These are phyloP conservation scores for Apus apus DNA, from an alignment of 2,113 vertebrate genomes.

Conservation along the genomic window DNA sequence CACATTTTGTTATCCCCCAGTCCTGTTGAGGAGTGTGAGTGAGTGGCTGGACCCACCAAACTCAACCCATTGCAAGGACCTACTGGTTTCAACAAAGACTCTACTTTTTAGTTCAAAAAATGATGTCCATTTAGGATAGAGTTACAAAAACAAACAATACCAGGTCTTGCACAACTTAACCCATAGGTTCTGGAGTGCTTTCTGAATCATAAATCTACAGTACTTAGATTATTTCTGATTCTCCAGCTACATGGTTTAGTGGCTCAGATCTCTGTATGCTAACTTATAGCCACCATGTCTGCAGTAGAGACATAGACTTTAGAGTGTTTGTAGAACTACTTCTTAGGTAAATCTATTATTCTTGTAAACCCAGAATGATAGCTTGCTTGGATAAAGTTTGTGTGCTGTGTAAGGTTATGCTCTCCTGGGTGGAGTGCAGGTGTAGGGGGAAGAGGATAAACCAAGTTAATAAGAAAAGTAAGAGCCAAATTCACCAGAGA, in stretches of 20 bases:
- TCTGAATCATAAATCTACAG: not conserved
- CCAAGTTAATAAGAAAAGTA: not conserved
- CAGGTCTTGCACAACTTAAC: not conserved
- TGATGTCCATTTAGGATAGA: not conserved
- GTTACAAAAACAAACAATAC: not conserved
- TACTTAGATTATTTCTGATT: not conserved
- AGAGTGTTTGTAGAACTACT: not conserved
- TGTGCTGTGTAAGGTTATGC: not conserved
- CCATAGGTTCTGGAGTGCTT: not conserved
- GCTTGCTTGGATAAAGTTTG: not conserved
- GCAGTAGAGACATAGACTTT: not conserved
- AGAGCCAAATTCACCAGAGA: not conserved
- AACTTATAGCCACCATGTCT: not conserved
- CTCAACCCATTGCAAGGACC: not conserved
- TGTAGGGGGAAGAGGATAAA: not conserved
- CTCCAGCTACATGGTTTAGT: not conserved
- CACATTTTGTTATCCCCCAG: not conserved
- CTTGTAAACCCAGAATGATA: not conserved
- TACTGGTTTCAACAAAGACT: not conserved
- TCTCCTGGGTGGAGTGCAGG: fast-evolving
- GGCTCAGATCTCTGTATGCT: not conserved
- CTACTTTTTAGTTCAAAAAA: not conserved
- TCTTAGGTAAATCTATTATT: not conserved
- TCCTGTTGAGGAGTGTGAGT: not conserved
- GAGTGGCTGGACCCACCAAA: not conserved